phyloP scores from a whole-genome alignment of 2,888 invertebrate genomes.

The Ecdyonurus torrentis region DNA sequence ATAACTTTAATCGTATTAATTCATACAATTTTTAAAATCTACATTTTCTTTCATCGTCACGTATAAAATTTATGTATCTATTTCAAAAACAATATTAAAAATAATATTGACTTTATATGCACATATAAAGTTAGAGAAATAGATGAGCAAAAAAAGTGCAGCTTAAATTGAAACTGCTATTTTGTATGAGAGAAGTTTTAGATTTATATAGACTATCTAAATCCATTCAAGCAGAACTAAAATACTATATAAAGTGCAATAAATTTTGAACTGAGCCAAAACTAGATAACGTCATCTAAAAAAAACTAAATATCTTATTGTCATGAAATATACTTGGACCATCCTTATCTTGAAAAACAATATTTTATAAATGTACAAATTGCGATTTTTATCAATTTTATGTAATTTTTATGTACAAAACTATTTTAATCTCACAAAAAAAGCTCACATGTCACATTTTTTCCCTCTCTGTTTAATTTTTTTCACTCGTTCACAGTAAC shows the following conservation, averaged over 20 bases:
- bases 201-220: neutral
- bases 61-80: too few relatives aligned
- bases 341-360: neutral
- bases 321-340: neutral
- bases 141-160: too few relatives aligned
- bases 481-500: neutral
- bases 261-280: neutral
- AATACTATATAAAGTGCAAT: neutral
- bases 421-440: neutral
- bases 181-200: neutral
- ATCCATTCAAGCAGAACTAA: neutral
- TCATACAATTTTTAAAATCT: too few relatives aligned
- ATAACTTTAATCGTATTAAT: too few relatives aligned
- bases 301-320: neutral
- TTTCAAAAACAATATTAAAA: too few relatives aligned
- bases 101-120: neutral
- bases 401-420: neutral
- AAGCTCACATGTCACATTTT: neutral
- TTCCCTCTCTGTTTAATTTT: neutral
- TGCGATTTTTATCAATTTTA: neutral
- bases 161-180: neutral
- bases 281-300: neutral
- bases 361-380: neutral
- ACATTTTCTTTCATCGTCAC: too few relatives aligned
- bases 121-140: neutral